phyloP scores from a whole-genome alignment of 2,113 vertebrate species.

The Gymnarchus niloticus region DNA sequence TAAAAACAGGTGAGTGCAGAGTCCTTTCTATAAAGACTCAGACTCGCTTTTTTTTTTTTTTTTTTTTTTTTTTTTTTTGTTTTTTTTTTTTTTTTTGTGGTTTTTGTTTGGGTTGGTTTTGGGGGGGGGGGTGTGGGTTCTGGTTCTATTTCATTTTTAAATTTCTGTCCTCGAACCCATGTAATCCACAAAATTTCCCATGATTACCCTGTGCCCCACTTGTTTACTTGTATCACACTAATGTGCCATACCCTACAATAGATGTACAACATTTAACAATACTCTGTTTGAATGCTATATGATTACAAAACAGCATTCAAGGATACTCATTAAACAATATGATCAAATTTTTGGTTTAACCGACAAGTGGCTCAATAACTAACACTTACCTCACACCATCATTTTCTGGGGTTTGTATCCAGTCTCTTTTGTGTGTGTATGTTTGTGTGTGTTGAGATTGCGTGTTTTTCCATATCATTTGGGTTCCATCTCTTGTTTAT shows the following conservation, averaged over 20 bases:
- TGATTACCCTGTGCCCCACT: not conserved
- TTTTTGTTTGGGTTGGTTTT: too few species aligned
- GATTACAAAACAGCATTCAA: not conserved
- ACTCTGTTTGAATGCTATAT: not conserved
- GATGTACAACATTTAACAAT: conserved; percentile 7
- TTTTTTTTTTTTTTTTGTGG: too few species aligned
- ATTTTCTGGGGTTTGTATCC: not conserved
- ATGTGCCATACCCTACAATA: not conserved
- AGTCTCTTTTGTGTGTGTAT: too few species aligned
- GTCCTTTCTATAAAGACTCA: too few species aligned
- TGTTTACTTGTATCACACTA: not conserved
- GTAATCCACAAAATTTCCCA: not conserved
- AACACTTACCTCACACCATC: not conserved
- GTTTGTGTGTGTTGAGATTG: not conserved
- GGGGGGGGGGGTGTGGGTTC: too few species aligned
- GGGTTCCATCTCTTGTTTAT: not conserved
- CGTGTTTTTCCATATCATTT: not conserved
- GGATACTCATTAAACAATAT: not conserved
- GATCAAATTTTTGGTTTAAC: not conserved
- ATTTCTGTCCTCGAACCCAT: not conserved
- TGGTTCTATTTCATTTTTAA: not conserved
- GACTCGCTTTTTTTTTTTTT: too few species aligned
- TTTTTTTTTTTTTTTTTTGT: too few species aligned
- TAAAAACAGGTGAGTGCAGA: too few species aligned
- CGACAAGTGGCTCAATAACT: not conserved